phyloP scores from a whole-genome alignment of 2,797 vertebrate genomes.

The Coilia nasus region DNA sequence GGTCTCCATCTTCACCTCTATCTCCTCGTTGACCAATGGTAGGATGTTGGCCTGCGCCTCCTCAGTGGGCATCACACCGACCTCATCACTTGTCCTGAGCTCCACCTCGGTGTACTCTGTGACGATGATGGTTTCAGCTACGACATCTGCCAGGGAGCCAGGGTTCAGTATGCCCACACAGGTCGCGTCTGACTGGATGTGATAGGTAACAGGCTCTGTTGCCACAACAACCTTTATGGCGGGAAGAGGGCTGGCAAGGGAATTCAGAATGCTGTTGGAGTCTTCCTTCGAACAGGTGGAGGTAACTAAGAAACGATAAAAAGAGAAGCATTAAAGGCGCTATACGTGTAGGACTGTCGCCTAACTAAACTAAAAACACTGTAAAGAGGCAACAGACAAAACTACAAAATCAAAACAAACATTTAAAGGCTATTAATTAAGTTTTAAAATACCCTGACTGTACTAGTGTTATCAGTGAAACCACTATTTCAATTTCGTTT shows the following conservation, averaged over 20 bases:
- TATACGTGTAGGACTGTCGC: no score
- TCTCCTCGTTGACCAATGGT: constrained; percentile 35
- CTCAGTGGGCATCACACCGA: constrained; percentile 50
- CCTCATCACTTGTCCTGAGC: constrained; percentile 55
- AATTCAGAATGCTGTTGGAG: constrained; percentile 67
- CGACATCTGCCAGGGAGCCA: constrained; percentile 57
- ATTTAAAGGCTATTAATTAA: no score
- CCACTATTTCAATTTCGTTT: no score
- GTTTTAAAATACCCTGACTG: no score
- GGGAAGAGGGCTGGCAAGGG: constrained; percentile 70
- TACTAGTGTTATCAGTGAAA: no score
- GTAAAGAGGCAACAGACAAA: no score
- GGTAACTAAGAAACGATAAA: constrained; percentile 51
- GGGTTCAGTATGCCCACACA: constrained; percentile 63
- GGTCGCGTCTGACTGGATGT: constrained; percentile 56
- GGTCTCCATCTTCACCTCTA: constrained; percentile 14
- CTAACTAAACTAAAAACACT: no score
- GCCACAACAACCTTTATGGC: constrained; percentile 54
- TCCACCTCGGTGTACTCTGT: constrained; percentile 75
- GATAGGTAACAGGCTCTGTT: constrained; percentile 58
- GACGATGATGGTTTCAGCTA: constrained; percentile 67
- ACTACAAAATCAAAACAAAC: no score
- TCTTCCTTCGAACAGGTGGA: constrained; percentile 63
- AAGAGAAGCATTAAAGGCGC: neutral
- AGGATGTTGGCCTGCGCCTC: constrained; percentile 59